Percentiles rank a stretch among this genome's conserved stretches.
These are phyloP conservation scores for Neomicropteryx cornuta DNA, from an alignment of 1,140 invertebrate species.

Conservation along the genomic window DNA sequence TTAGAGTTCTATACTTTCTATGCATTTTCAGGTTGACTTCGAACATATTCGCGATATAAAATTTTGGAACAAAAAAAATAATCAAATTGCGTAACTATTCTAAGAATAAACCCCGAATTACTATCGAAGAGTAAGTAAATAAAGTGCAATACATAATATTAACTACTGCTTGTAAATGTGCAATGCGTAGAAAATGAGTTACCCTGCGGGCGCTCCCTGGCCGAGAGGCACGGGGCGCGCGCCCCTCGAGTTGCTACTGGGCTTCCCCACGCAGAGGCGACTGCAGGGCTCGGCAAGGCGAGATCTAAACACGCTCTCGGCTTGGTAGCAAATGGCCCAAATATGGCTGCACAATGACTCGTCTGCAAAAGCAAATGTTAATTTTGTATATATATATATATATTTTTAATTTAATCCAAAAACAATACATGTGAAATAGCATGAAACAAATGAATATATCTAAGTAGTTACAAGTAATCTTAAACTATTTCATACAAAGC, in stretches of 20 bases:
- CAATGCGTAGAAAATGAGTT: constrained; percentile 8
- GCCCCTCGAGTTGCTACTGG: constrained; percentile 36
- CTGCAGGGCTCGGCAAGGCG: constrained; percentile 53
- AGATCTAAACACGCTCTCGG: constrained; percentile 46
- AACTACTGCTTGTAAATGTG: neutral
- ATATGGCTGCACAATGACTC: constrained; percentile 62
- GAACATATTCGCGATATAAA: neutral
- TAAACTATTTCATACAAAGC: no score
- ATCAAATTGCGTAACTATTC: neutral
- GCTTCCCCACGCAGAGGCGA: constrained; percentile 51
- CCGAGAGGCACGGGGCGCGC: constrained; percentile 36
- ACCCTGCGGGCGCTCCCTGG: constrained; percentile 37
- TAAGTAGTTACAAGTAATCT: no score
- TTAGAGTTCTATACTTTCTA: neutral
- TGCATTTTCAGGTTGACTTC: neutral
- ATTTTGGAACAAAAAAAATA: constrained; percentile 4
- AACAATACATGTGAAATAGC: neutral
- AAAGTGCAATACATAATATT: neutral
- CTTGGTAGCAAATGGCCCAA: constrained; percentile 63
- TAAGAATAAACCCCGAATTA: neutral
- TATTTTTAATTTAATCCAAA: constrained; percentile 1
- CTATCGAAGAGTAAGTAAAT: neutral
- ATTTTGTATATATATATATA: constrained; percentile 1
- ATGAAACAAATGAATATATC: constrained; percentile 1
- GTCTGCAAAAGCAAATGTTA: constrained; percentile 29